These are phyloP conservation scores for Heliconius aoede DNA, from an alignment of 2,888 invertebrate genomes.

Conservation along the genomic window DNA sequence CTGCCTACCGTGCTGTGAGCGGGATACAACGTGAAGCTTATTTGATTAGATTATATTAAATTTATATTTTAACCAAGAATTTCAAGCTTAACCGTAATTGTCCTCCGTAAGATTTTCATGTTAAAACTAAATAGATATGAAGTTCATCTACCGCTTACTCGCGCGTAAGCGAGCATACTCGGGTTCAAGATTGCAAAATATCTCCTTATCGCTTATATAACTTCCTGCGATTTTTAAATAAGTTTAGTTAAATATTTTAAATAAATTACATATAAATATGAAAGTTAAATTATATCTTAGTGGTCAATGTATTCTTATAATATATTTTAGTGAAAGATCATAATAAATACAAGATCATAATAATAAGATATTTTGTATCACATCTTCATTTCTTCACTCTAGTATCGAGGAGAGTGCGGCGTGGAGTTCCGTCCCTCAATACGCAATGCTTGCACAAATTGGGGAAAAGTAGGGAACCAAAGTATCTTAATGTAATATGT, in stretches of 20 bases:
- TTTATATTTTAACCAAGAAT: not conserved
- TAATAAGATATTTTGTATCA: too few species aligned
- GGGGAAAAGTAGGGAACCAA: not conserved
- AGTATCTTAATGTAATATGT: too few species aligned
- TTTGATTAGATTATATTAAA: too few species aligned
- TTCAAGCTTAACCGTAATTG: not conserved
- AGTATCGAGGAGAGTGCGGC: not conserved
- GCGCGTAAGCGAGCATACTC: slow-evolving; percentile 20
- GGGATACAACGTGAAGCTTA: too few species aligned
- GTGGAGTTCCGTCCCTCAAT: not conserved
- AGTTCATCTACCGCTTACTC: slow-evolving; percentile 17
- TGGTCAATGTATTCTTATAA: too few species aligned
- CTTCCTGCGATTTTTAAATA: not conserved
- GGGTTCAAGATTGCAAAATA: not conserved
- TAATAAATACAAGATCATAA: too few species aligned
- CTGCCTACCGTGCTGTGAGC: too few species aligned
- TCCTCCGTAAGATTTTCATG: not conserved
- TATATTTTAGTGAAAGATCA: too few species aligned
- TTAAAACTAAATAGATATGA: slow-evolving; percentile 23
- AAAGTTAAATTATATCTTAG: too few species aligned
- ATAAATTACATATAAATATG: not conserved
- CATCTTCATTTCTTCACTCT: not conserved
- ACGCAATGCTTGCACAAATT: not conserved
- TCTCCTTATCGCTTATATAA: slow-evolving; percentile 3
- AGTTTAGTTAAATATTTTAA: not conserved